Conservation (phyloP, 2,113 vertebrate species). For the Tamias sibiricus region DNA sequence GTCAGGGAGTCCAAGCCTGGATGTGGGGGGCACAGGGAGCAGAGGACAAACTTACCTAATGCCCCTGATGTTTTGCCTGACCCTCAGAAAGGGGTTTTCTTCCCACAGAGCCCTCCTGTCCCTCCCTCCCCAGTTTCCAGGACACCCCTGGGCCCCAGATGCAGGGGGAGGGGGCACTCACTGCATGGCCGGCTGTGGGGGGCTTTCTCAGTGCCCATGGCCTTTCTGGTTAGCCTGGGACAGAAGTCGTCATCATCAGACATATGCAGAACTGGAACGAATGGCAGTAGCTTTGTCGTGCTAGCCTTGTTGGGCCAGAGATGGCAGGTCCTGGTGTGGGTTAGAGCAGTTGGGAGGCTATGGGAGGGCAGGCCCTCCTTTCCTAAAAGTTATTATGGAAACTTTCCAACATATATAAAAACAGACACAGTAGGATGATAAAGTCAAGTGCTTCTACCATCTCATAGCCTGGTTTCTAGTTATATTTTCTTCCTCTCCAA, state of each 20-base stretch:
- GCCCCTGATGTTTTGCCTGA: not conserved
- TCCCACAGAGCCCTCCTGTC: not conserved
- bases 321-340: constrained; percentile 56
- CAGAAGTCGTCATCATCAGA: constrained; percentile 59
- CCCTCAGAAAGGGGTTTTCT: not conserved
- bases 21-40: not conserved
- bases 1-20: not conserved
- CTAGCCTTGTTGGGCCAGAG: constrained; percentile 3
- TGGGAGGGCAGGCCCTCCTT: not conserved
- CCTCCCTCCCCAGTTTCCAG: not conserved
- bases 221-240: constrained; percentile 70
- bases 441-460: not conserved
- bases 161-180: constrained; percentile 60
- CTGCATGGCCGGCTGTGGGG: constrained; percentile 62
- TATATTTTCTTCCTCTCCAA: not conserved
- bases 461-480: not conserved
- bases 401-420: not conserved
- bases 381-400: not conserved
- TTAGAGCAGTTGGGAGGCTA: not conserved
- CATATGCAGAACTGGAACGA: not conserved
- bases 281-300: constrained; percentile 12
- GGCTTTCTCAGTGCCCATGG: constrained; percentile 67
- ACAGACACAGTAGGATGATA: not conserved
- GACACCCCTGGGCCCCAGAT: not conserved
- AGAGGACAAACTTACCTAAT: not conserved